Evolutionary conservation across 1,140 invertebrate genomes (phyloP), one percentile per base, ranked within the genome.

Genomic region (Drosophila kohkoa): DNA sequence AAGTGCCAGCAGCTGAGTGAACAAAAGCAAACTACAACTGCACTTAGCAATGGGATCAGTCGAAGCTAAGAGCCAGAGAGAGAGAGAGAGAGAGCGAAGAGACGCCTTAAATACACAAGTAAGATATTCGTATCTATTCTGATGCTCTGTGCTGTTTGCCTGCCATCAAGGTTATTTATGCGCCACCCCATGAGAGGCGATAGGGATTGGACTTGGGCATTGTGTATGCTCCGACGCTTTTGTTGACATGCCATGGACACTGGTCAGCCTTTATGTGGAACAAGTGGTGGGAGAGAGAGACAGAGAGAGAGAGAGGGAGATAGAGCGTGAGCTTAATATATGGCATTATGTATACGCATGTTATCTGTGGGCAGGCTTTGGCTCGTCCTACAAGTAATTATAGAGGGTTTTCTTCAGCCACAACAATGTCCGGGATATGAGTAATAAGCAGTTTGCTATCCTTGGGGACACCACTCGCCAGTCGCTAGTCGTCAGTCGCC

Each of bases 111-210:
- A 83, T 81, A 25, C 20, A 25, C 20, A 81, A 79, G 72, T 69
- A 3, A 6, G 30, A 54, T 54, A 54, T 25, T 25, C 20, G 20
- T 25, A 25, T 13, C 51, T 35, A 54, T 54, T 30, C 51, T 54
- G 5, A 3, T 13, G 48, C 28, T 8, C 28, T 54, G 11, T 52
- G 20, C 20, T 25, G 20, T 25, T 25, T 25, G 20, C 3, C 20
- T 52, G 51, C 51, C 8, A 85, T 86, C 77, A 86, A 85, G 81
- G 81, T 86, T 85, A 77, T 85, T 77, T 85, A 85, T 77, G 69
- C 63, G 20, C 64, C 64, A 48, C 57, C 38, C 71, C 72, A 68
- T 65, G 62, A 58, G 79, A 54, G 2, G 35, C 35, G 46, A 43
- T 65, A 3, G 7, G 15, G 35, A 38, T 38, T 38, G 6, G 35